Evolutionary conservation across 2,113 vertebrate genomes (phyloP).

Genomic region (Penelope pileata): DNA sequence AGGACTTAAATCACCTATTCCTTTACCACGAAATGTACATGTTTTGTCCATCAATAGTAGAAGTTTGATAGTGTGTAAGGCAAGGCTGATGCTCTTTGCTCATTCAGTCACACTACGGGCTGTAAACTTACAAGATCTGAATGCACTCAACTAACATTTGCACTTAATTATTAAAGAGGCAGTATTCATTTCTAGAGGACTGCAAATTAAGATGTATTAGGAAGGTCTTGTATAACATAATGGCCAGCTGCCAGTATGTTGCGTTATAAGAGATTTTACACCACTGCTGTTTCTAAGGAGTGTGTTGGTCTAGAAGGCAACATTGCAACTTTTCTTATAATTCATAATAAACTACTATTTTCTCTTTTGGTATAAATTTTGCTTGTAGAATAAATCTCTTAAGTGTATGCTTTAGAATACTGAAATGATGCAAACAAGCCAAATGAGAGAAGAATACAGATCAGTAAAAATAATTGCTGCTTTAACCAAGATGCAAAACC

Average conservation of each 20-base stretch:
- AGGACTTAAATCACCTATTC: constrained; percentile 64
- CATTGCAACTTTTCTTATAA: background rate
- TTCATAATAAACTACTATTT: background rate
- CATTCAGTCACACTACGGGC: constrained; percentile 34
- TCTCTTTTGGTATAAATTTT: background rate
- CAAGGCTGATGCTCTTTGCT: constrained; percentile 62
- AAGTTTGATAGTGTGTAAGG: constrained; percentile 24
- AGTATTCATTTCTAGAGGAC: constrained; percentile 76
- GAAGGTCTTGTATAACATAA: background rate
- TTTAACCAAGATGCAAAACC: background rate
- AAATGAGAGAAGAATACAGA: background rate
- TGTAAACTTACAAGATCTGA: constrained; percentile 45
- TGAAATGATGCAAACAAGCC: background rate
- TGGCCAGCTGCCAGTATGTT: background rate
- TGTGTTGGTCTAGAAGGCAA: background rate
- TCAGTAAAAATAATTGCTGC: background rate
- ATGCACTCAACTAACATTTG: constrained; percentile 45
- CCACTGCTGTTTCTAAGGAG: background rate
- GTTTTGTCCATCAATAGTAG: constrained; percentile 20
- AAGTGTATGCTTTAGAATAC: background rate
- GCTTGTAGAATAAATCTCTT: background rate
- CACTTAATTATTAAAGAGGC: constrained; percentile 73
- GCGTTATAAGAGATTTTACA: background rate
- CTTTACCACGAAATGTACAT: constrained; percentile 18
- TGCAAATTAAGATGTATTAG: background rate